Conservation (phyloP, 2,113 vertebrate species). For the Nycticebus coucang region DNA sequence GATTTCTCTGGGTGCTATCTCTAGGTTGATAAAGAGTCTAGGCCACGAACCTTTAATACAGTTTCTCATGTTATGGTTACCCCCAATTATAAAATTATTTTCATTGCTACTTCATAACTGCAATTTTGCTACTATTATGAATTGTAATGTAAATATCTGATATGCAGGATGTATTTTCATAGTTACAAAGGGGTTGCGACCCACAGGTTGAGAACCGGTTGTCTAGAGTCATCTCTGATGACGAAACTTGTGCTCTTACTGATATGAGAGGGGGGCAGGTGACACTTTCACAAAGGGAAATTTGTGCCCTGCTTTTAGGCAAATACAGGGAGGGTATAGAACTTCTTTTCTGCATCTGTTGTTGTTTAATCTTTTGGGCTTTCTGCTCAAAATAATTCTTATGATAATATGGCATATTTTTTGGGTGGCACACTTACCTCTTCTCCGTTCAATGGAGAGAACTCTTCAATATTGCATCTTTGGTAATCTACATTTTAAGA, state of each 20-base stretch:
- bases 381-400: background rate
- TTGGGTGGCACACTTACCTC: background rate
- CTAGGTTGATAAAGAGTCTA: background rate
- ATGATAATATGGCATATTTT: background rate
- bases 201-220: too few relatives aligned
- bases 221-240: too few relatives aligned
- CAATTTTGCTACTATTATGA: too few relatives aligned
- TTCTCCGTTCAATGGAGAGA: background rate
- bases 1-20: too few relatives aligned
- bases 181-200: too few relatives aligned
- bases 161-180: too few relatives aligned
- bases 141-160: too few relatives aligned
- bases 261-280: background rate
- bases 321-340: background rate
- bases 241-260: background rate
- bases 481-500: background rate
- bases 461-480: fast-evolving
- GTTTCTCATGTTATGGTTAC: too few relatives aligned
- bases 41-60: too few relatives aligned
- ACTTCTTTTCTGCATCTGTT: background rate
- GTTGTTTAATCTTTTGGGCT: background rate
- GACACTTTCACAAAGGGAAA: background rate
- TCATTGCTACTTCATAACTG: too few relatives aligned
- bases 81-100: too few relatives aligned
- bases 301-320: background rate